phyloP scores from a whole-genome alignment of 1,140 invertebrate genomes.

The Drosophila repletoides region DNA sequence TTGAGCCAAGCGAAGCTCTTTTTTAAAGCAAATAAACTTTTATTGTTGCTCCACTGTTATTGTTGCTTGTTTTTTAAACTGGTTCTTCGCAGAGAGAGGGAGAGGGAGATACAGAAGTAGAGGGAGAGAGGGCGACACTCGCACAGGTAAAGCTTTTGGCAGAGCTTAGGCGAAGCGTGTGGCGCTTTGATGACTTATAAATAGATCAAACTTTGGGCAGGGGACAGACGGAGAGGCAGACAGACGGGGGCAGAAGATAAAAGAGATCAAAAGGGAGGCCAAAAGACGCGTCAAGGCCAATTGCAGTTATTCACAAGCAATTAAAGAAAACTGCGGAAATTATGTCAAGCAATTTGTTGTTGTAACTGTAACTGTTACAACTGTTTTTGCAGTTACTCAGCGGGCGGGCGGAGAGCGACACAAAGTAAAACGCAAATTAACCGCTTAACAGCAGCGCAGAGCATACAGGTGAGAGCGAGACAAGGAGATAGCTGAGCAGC shows the following conservation, averaged over 20 bases:
- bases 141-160: constrained; percentile 39
- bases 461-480: neutral
- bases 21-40: constrained; percentile 47
- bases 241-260: too few relatives aligned
- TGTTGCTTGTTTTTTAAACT: constrained; percentile 43
- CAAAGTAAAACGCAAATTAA: constrained; percentile 43
- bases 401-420: constrained; percentile 1
- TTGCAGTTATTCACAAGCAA: constrained; percentile 38
- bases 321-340: constrained; percentile 41
- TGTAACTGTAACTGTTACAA: constrained; percentile 50
- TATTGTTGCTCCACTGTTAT: constrained; percentile 22
- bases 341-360: constrained; percentile 27
- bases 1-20: constrained; percentile 54
- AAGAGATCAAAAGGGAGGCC: neutral
- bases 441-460: constrained; percentile 32
- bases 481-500: neutral
- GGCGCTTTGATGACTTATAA: constrained; percentile 6
- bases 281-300: constrained; percentile 50
- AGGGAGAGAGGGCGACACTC: constrained; percentile 2
- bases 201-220: constrained; percentile 11
- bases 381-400: constrained; percentile 10
- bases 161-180: constrained; percentile 41
- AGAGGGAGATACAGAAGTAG: constrained; percentile 21
- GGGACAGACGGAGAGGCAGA: neutral
- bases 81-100: constrained; percentile 50